These are phyloP conservation scores for Pachydiplax longipennis DNA, from an alignment of 2,888 invertebrate species.

Conservation along the genomic window DNA sequence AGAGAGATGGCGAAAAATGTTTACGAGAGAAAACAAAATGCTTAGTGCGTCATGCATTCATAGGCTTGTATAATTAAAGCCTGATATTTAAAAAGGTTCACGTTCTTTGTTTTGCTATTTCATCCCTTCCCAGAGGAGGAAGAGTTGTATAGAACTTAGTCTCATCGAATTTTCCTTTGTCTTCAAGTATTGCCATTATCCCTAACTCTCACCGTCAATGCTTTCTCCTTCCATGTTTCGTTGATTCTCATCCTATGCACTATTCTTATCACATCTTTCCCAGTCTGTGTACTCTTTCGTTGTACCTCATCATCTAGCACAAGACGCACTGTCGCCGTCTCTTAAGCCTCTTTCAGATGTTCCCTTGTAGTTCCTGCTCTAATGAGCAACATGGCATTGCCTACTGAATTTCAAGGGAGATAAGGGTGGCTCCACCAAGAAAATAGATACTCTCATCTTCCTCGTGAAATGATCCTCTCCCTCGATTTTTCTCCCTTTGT, in stretches of 20 bases:
- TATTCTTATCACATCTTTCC: neutral
- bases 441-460: no score
- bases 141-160: neutral
- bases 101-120: no score
- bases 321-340: neutral
- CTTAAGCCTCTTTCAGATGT: neutral
- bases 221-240: neutral
- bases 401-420: neutral
- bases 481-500: no score
- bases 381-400: neutral
- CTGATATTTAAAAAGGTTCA: no score
- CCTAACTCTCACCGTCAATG: neutral
- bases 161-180: neutral
- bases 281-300: neutral
- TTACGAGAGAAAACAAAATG: neutral
- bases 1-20: neutral
- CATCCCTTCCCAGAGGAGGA: no score
- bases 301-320: neutral
- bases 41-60: neutral
- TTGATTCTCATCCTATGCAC: neutral
- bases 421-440: no score
- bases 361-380: neutral
- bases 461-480: no score
- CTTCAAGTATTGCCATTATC: neutral
- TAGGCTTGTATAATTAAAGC: neutral